Evolutionary conservation across 2,113 vertebrate genomes (phyloP).

Genomic region (Cebidichthys violaceus): DNA sequence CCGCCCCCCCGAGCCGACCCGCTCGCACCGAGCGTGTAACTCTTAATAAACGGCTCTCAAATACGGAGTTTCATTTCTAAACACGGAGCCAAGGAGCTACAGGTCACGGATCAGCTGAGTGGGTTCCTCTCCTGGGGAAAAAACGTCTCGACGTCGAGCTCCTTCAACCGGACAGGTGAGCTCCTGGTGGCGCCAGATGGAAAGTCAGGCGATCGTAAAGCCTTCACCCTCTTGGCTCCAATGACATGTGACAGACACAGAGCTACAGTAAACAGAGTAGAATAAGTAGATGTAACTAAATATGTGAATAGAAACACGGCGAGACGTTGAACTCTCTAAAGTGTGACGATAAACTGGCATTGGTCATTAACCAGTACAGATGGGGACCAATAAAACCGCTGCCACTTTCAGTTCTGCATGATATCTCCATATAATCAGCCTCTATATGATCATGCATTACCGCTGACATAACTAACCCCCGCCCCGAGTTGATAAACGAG

Average conservation of each 20-base stretch:
- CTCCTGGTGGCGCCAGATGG: no score
- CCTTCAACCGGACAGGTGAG: no score
- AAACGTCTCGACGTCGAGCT: no score
- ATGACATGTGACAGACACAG: no score
- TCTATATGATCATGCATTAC: slow-evolving; percentile 24
- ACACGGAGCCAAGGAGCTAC: not conserved
- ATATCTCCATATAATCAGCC: slow-evolving; percentile 13
- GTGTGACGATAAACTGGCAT: not conserved
- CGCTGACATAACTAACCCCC: slow-evolving; percentile 4
- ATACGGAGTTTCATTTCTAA: not conserved
- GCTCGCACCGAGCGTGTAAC: not conserved
- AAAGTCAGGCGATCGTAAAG: no score
- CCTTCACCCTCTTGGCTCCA: no score
- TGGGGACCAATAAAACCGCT: not conserved
- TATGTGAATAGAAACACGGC: no score
- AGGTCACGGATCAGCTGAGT: no score
- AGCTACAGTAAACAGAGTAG: no score
- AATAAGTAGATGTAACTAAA: no score
- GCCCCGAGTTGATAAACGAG: slow-evolving; percentile 33
- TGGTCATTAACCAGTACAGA: slow-evolving; percentile 3
- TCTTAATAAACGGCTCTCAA: not conserved
- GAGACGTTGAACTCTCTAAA: not conserved
- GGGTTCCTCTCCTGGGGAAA: no score
- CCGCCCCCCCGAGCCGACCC: not conserved
- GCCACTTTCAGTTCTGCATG: not conserved